phyloP scores from a whole-genome alignment of 2,113 vertebrate genomes.

The Australoheros scitulus region DNA sequence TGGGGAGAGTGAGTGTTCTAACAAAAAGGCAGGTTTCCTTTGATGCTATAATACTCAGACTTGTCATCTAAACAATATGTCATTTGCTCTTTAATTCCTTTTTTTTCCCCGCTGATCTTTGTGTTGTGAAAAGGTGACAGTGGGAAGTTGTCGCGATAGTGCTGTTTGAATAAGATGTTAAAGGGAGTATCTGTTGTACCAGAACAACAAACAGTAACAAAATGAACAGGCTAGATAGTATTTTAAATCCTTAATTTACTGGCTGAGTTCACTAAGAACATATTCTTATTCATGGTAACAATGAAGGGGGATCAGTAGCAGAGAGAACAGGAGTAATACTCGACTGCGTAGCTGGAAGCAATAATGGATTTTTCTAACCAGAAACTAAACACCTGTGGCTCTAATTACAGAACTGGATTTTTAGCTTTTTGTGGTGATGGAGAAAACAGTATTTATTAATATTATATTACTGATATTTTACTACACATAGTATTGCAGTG shows the following conservation, averaged over 20 bases:
- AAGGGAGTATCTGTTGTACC: constrained; percentile 31
- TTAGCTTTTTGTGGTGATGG: constrained; percentile 4
- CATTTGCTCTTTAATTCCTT: constrained; percentile 14
- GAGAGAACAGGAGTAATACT: constrained; percentile 39
- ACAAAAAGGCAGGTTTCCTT: constrained; percentile 58
- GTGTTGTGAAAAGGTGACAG: not conserved
- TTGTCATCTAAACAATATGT: constrained; percentile 52
- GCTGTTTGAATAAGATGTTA: constrained; percentile 26
- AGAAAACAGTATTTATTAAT: constrained; percentile 26
- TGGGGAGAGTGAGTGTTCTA: constrained; percentile 51
- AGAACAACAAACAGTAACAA: constrained; percentile 37
- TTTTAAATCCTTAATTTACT: constrained; percentile 67
- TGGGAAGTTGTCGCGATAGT: not conserved
- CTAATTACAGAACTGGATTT: constrained; percentile 41
- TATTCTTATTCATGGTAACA: constrained; percentile 62
- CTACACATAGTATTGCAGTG: not conserved
- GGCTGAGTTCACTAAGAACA: constrained; percentile 68
- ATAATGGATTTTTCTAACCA: constrained; percentile 50
- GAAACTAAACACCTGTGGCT: constrained; percentile 63
- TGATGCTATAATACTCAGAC: constrained; percentile 43
- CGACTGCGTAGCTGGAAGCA: constrained; percentile 27
- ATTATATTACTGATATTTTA: constrained; percentile 29
- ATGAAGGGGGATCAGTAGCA: constrained; percentile 47
- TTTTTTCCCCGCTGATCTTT: not conserved
- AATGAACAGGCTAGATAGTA: constrained; percentile 52